phyloP scores from a whole-genome alignment of 2,797 vertebrate species.

The Iguana delicatissima region DNA sequence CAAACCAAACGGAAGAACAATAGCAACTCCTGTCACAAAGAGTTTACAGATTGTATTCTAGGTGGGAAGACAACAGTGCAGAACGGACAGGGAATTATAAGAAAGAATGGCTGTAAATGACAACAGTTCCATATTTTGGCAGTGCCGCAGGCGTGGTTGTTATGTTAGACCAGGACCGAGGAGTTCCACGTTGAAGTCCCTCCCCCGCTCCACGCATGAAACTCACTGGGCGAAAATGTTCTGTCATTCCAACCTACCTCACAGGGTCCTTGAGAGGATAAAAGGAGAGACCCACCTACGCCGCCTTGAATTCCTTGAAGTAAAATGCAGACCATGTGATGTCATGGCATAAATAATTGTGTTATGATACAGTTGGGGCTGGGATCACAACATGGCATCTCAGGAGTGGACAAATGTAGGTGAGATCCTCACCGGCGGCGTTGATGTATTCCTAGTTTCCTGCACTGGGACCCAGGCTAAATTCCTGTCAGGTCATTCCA shows the following conservation, averaged over 20 bases:
- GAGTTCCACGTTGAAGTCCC: not conserved
- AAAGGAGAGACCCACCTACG: not conserved
- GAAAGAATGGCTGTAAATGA: not conserved
- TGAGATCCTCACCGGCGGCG: not conserved
- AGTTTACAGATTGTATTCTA: too few species aligned
- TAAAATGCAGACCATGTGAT: not conserved
- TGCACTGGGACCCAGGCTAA: not conserved
- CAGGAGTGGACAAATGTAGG: not conserved
- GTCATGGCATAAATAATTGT: not conserved
- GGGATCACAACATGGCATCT: not conserved
- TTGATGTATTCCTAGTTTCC: too few species aligned
- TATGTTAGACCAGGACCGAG: not conserved
- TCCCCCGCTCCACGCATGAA: not conserved
- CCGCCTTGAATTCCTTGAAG: not conserved
- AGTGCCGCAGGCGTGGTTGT: too few species aligned
- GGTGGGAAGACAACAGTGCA: too few species aligned
- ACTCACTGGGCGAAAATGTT: not conserved
- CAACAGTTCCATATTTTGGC: not conserved
- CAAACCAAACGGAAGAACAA: too few species aligned
- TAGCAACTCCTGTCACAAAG: too few species aligned
- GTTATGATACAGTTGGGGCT: not conserved
- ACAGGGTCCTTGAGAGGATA: not conserved
- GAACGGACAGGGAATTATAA: not conserved
- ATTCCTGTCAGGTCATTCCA: conserved; percentile 45
- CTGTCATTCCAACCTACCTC: not conserved